Percentiles rank a stretch among this genome's conserved stretches.
These are phyloP conservation scores for Probaryconus sp. DNA, from an alignment of 1,140 invertebrate species.

Conservation along the genomic window DNA sequence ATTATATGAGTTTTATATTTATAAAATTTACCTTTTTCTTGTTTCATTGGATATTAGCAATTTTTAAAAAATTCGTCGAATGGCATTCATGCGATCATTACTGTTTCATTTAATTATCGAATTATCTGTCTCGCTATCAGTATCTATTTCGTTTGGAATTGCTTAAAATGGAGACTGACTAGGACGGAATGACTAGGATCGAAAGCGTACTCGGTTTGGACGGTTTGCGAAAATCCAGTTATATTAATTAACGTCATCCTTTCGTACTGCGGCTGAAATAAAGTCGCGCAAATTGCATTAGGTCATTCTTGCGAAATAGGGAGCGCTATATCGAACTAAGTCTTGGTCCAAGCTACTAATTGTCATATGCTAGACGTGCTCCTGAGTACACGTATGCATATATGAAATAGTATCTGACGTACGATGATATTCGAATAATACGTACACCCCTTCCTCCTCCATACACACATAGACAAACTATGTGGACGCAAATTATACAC, in stretches of 20 bases:
- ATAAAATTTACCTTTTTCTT: too few species aligned
- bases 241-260: conserved; percentile 44
- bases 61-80: too few species aligned
- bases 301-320: conserved; percentile 45
- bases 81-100: too few species aligned
- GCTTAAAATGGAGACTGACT: too few species aligned
- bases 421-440: conserved; percentile 44
- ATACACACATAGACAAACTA: conserved; percentile 26
- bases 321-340: too few species aligned
- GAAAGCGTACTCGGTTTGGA: conserved; percentile 4
- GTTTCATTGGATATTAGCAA: too few species aligned
- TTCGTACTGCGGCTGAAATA: conserved; percentile 26
- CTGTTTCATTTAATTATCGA: too few species aligned
- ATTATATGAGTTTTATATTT: too few species aligned
- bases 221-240: conserved; percentile 16
- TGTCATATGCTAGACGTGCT: conserved; percentile 58
- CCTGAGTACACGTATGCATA: conserved; percentile 53
- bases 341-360: conserved; percentile 51
- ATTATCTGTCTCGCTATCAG: too few species aligned
- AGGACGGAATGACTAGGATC: not conserved
- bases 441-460: too few species aligned
- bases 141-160: too few species aligned
- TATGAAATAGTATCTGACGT: conserved; percentile 31
- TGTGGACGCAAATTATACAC: conserved; percentile 24
- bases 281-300: conserved; percentile 49